Conservation (phyloP, 2,113 vertebrate species). For the Sphyrna mokarran region DNA sequence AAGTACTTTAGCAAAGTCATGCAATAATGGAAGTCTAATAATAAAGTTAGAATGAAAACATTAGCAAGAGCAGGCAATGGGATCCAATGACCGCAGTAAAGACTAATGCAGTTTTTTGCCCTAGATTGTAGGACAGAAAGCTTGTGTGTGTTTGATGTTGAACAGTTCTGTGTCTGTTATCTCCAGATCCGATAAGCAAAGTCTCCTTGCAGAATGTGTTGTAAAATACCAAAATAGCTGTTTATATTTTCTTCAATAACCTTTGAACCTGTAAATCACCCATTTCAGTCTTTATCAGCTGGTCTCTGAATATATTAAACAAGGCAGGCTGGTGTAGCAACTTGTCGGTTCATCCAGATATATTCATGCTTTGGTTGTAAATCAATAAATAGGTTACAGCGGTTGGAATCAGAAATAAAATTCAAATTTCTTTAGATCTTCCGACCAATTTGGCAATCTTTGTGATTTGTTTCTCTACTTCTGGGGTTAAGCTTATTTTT, state of each 20-base stretch:
- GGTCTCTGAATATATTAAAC: neutral
- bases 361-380: neutral
- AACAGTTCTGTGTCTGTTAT: neutral
- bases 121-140: neutral
- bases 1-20: neutral
- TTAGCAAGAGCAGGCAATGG: neutral
- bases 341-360: neutral
- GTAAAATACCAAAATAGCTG: neutral
- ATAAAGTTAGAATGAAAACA: neutral
- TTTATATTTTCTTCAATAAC: neutral
- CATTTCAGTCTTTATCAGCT: slow-evolving; percentile 4
- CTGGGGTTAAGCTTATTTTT: neutral
- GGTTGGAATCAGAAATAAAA: neutral
- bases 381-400: neutral
- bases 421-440: neutral
- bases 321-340: neutral
- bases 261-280: neutral
- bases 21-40: neutral
- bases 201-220: neutral
- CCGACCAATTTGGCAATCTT: no score
- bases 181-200: slow-evolving; percentile 11
- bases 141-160: neutral
- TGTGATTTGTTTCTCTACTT: neutral
- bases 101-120: neutral
- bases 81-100: neutral